Base-by-base conservation (phyloP, 2,113 vertebrate genomes). In the Nycticorax nycticorax region DNA sequence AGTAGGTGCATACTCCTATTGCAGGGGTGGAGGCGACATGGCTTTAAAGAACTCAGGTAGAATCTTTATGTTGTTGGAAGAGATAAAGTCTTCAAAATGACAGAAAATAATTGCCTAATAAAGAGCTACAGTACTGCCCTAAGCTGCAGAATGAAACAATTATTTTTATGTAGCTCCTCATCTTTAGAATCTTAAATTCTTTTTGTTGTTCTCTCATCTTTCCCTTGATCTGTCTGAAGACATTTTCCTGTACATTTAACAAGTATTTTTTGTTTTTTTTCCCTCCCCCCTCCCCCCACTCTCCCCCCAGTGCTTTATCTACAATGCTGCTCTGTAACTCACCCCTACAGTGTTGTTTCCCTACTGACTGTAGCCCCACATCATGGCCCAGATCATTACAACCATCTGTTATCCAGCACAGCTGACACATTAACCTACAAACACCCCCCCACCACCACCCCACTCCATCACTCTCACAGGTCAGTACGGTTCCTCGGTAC, bases 61-160 rank as follows among this genome's bases (percentile, higher is more conserved):
- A 73, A 83, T 63, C 77, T 82, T 91, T 81, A 81, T 55, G 35
- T 60, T 73, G 32, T 85, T 85, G 75, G 62, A 83, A 90, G 66
- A 88, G 84, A 95, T 82, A 69, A 91, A 88, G 81, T 94, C 66
- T 90, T 94, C 78, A 95, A 95, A 94, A 92, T 74, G 81, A 94
- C 81, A 92, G 64, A 80, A 96, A 95, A 96, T 92, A 96, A 96
- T 97, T 96, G 90, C 91, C 77, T 91, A 96, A 97, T 94, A 96
- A 94, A 97, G 72, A 94, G 41, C 77, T 81, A 91, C n/a, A 88
- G 56, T 64, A 53, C 53, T 96, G 76, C 78, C 95, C 94, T 85
- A 88, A 96, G 86, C 88, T 88, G 87, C 81, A 82, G 72, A 97
- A 91, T n/a, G 52, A 93, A 97, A 87, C 93, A 85, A 83, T 93